phyloP scores from a whole-genome alignment of 2,113 vertebrate species.

The Grus americana region DNA sequence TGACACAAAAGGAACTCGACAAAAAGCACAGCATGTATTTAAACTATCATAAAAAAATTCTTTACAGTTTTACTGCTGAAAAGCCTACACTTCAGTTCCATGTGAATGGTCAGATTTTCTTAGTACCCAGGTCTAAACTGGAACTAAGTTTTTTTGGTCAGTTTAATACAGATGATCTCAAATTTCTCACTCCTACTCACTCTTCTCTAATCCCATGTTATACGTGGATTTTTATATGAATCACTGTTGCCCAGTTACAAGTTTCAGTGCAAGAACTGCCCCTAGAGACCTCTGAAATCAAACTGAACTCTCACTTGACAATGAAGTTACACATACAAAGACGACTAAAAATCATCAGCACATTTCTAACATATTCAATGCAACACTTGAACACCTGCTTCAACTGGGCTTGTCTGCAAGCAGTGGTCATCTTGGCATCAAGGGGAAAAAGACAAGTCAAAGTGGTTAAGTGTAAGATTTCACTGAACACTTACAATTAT shows the following conservation, averaged over 20 bases:
- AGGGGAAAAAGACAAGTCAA: neutral
- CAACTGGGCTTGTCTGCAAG: neutral
- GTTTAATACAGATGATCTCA: neutral
- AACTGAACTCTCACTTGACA: neutral
- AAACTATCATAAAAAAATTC: neutral
- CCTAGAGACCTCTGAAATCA: neutral
- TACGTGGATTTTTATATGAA: neutral
- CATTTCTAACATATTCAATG: neutral
- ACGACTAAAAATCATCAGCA: neutral
- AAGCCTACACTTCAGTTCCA: neutral
- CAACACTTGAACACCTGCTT: neutral
- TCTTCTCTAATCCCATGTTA: neutral
- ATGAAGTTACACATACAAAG: neutral
- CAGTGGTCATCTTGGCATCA: neutral
- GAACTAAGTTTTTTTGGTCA: neutral
- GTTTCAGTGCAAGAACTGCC: neutral
- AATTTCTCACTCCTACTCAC: neutral
- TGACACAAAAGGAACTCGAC: neutral
- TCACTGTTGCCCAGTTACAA: neutral
- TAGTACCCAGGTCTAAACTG: neutral
- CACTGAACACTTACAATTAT: slow-evolving; percentile 9
- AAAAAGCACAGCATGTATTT: neutral
- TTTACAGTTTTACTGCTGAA: neutral
- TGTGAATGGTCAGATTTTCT: neutral
- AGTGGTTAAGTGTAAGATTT: neutral